Evolutionary conservation across 2,113 vertebrate genomes (phyloP), one percentile per base, ranked within the genome.

Genomic region (Channa argus): DNA sequence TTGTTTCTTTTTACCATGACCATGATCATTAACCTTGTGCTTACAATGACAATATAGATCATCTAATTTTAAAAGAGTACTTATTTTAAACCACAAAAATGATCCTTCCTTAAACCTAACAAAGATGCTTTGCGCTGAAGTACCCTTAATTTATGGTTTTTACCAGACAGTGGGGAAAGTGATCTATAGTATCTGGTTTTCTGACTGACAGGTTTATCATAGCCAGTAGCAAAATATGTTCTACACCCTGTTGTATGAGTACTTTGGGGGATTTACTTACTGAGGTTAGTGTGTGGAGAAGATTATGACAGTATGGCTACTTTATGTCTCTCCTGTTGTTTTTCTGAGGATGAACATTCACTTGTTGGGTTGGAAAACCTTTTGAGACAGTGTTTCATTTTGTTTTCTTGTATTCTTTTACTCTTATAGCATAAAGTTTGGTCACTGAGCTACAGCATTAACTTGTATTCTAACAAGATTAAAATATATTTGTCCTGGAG

Each of bases 381-480:
- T 72, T 64, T 39, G 49, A 74, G 51, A 81, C 14, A 74, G 73
- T 63, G 46, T 84, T 24, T 68, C 14, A 65, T 63, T 84, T 80
- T 74, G 46, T 90, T 91, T 94, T 93, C 92, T 95, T 93, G 89
- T 90, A 86, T 91, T 72, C 10, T 81, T 74, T 55, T 58, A 46
- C 71, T 77, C 60, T 75, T 88, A 91, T 91, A 90, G 89, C 93
- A 95, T 94, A 96, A 96, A 96, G 95, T 97, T 96, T 95, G 95
- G 93, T 95, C 94, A 93, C 94, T 95, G 96, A 96, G 95, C 96
- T 94, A 94, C 88, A 80, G 96, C 96, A 96, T 98, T 98, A 98
- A 97, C 96, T 98, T 99, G 98, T 98, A 97, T 98, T 97, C 95
- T 99, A 99, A 99, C 96, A 97, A 99, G 98, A 99, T 99, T 99